Percentiles rank a stretch among this genome's conserved stretches.
These are phyloP conservation scores for Himalopsyche tibetana DNA, from an alignment of 2,888 invertebrate genomes.

Conservation along the genomic window DNA sequence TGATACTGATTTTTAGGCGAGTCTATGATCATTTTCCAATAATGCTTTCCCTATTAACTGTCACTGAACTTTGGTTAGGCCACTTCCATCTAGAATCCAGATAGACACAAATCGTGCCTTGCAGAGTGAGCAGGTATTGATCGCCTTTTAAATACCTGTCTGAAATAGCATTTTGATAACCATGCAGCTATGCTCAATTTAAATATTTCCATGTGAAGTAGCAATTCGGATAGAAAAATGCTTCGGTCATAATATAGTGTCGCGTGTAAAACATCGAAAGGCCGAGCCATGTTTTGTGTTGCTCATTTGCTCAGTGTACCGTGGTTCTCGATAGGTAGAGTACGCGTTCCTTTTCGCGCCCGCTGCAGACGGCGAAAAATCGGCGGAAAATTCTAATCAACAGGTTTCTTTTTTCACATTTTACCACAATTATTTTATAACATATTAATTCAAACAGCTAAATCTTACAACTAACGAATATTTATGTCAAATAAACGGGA, in stretches of 20 bases:
- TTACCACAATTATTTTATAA: background rate
- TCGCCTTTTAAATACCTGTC: conserved; percentile 5
- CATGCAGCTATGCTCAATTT: conserved; percentile 47
- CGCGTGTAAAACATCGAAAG: conserved; percentile 49
- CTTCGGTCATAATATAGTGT: conserved; percentile 41
- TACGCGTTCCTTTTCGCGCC: conserved; percentile 47
- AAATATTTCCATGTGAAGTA: conserved; percentile 47
- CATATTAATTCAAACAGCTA: background rate
- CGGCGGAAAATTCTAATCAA: conserved; percentile 44
- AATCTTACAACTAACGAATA: background rate
- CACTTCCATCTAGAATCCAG: background rate
- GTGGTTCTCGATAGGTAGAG: conserved; percentile 56
- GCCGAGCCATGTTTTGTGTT: conserved; percentile 33
- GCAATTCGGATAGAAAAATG: conserved; percentile 51
- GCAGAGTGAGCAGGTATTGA: background rate
- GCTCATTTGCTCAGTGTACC: conserved; percentile 56
- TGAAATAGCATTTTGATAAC: conserved; percentile 48
- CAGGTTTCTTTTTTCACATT: conserved; percentile 41
- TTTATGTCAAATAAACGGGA: background rate
- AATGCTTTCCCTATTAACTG: conserved; percentile 4
- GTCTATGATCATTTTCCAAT: conserved; percentile 32
- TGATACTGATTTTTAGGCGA: background rate
- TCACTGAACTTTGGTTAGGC: conserved; percentile 29
- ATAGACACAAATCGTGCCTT: background rate
- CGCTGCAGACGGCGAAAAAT: conserved; percentile 19